phyloP scores from a whole-genome alignment of 2,113 vertebrate genomes.

The Albula glossodonta region DNA sequence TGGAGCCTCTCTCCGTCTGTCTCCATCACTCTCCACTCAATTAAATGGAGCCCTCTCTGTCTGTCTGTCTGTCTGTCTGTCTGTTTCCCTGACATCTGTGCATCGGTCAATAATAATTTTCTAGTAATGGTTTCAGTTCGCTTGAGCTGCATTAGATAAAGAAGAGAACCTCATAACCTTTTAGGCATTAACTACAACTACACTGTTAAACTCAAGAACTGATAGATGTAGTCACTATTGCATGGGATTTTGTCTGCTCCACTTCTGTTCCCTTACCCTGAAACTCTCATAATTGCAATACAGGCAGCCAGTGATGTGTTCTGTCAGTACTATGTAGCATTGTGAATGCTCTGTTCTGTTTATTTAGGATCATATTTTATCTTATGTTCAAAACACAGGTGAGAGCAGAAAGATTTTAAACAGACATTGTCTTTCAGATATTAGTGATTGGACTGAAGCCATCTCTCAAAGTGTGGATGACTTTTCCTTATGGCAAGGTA shows the following conservation, averaged over 20 bases:
- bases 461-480: constrained; percentile 97
- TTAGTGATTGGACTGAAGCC: constrained; percentile 95
- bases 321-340: too few species aligned
- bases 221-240: neutral
- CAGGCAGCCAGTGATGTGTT: too few species aligned
- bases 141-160: neutral
- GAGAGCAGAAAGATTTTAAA: neutral
- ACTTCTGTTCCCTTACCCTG: too few species aligned
- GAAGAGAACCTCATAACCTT: neutral
- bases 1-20: constrained; percentile 40
- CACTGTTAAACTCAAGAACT: neutral
- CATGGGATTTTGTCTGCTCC: neutral
- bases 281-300: too few species aligned
- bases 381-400: neutral
- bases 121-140: neutral
- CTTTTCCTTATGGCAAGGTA: constrained; percentile 92
- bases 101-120: neutral
- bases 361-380: too few species aligned
- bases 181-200: neutral
- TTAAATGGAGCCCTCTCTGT: neutral
- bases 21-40: too few species aligned
- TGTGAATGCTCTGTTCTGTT: too few species aligned
- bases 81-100: neutral
- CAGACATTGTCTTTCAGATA: constrained; percentile 70
- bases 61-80: neutral